phyloP scores from a whole-genome alignment of 2,888 invertebrate genomes.

The Lottia scabra region DNA sequence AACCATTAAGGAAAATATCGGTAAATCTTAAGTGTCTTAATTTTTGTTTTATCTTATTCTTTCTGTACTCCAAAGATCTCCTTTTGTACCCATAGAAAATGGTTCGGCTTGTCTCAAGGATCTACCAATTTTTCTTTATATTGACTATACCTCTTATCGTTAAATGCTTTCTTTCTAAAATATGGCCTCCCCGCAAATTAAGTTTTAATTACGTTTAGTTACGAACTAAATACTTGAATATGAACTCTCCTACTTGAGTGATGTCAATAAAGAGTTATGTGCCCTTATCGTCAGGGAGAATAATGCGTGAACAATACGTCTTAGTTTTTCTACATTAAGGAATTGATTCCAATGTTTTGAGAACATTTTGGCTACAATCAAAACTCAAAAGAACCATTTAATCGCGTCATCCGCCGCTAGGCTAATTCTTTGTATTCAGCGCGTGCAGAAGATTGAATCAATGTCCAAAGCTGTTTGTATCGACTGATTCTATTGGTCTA shows the following conservation, averaged over 20 bases:
- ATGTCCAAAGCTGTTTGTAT: conserved; percentile 11
- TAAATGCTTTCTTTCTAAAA: conserved; percentile 6
- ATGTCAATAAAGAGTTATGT: conserved; percentile 3
- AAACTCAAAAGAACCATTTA: conserved; percentile 12
- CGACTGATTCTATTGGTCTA: conserved; percentile 1
- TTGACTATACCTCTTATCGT: conserved; percentile 10
- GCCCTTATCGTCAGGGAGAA: conserved; percentile 3
- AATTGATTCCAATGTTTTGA: conserved; percentile 16
- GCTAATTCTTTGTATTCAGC: conserved; percentile 15
- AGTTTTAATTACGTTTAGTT: conserved; percentile 21
- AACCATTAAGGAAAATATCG: no score
- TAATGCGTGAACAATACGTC: conserved; percentile 13
- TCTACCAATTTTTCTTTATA: neutral
- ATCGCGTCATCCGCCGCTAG: conserved; percentile 18
- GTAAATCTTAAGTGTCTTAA: neutral
- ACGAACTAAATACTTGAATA: conserved; percentile 9
- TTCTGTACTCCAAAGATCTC: no score
- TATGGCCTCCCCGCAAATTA: conserved; percentile 18
- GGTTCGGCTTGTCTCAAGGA: no score
- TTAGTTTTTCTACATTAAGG: conserved; percentile 16
- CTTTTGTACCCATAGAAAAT: no score
- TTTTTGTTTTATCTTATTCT: neutral
- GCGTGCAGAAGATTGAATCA: conserved; percentile 16
- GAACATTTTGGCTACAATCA: conserved; percentile 15
- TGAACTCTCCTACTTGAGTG: neutral